A percentile compares a stretch with the other conserved stretches of the same genome.
These are phyloP conservation scores for Leucophenga maculata DNA, from an alignment of 2,888 invertebrate genomes.

Conservation along the genomic window DNA sequence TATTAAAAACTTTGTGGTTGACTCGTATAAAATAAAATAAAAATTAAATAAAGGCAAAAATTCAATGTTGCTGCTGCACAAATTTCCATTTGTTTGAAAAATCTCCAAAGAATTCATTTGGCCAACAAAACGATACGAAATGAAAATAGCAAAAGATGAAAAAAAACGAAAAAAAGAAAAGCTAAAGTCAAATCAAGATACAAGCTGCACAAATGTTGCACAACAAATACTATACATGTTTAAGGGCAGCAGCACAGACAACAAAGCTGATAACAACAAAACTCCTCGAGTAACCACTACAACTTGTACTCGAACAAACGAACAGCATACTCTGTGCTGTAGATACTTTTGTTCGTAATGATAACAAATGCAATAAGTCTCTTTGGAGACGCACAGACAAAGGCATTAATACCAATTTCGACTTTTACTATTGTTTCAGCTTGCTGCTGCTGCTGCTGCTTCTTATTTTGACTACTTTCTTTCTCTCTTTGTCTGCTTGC, in stretches of 20 bases:
- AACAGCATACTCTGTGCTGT: too few relatives aligned
- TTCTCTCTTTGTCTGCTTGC: constrained; percentile 40
- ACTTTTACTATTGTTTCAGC: background rate
- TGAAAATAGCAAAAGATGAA: constrained; percentile 15
- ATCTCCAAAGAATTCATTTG: constrained; percentile 10
- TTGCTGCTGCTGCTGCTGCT: background rate
- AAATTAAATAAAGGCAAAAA: background rate
- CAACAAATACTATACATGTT: background rate
- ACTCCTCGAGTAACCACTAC: background rate
- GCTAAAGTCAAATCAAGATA: constrained; percentile 12
- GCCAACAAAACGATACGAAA: background rate
- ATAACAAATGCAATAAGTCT: constrained; percentile 25
- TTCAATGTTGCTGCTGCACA: constrained; percentile 35
- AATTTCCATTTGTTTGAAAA: constrained; percentile 10
- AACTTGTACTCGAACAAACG: too few relatives aligned
- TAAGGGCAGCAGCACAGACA: background rate
- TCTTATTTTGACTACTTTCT: background rate
- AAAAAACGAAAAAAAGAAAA: constrained; percentile 24
- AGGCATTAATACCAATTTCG: constrained; percentile 19
- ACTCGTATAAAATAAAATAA: constrained; percentile 14
- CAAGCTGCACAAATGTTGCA: constrained; percentile 35
- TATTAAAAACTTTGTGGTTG: background rate
- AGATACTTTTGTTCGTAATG: background rate
- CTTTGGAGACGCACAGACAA: constrained; percentile 13
- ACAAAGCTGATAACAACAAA: background rate